A percentile compares a stretch with the other conserved stretches of the same genome.
These are phyloP conservation scores for Gallinago paraguaiae DNA, from an alignment of 2,113 vertebrate genomes.

Conservation along the genomic window DNA sequence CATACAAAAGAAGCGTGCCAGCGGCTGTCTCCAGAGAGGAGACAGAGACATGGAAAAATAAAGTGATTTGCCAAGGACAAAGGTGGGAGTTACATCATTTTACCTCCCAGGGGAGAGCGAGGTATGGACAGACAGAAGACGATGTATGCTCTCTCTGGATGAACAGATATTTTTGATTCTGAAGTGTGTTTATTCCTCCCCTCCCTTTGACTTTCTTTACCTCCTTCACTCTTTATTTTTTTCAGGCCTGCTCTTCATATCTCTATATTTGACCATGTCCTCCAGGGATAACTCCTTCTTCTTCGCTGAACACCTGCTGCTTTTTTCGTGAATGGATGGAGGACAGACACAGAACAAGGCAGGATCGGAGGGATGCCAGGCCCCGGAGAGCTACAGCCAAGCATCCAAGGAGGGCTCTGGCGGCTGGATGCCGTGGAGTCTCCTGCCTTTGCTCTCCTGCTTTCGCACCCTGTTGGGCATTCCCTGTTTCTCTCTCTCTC, in stretches of 20 bases:
- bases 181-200: not conserved
- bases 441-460: not conserved
- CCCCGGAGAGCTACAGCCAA: not conserved
- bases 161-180: not conserved
- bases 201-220: not conserved
- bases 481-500: not conserved
- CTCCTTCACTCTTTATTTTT: not conserved
- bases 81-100: not conserved
- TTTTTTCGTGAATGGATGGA: not conserved
- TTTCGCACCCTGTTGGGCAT: not conserved
- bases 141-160: not conserved
- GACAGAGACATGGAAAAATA: not conserved
- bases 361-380: not conserved
- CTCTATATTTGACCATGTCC: not conserved
- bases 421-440: fast-evolving
- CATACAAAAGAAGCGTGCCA: not conserved
- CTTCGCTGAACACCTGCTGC: not conserved
- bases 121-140: not conserved
- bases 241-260: not conserved
- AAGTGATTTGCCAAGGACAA: not conserved
- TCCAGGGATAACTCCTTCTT: not conserved
- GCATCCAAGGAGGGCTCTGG: not conserved
- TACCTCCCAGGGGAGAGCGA: fast-evolving
- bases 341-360: not conserved
- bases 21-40: not conserved